These are phyloP conservation scores for Aythya baeri DNA, from an alignment of 2,113 vertebrate species.

Conservation along the genomic window DNA sequence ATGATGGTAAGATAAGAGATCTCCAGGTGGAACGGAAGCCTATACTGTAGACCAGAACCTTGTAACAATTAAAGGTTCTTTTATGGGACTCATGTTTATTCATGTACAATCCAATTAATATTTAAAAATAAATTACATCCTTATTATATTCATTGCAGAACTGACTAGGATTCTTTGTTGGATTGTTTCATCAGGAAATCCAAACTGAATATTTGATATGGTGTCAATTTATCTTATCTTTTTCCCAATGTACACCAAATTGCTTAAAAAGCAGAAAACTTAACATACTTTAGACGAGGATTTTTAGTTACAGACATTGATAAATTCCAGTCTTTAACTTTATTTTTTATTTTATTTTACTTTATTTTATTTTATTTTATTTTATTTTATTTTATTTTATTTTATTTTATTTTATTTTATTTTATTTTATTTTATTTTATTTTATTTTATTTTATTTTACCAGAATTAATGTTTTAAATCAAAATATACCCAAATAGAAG, in stretches of 20 bases:
- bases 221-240: not conserved
- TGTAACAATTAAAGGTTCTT: not conserved
- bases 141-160: not conserved
- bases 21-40: not conserved
- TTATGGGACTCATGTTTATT: not conserved
- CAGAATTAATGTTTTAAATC: not conserved
- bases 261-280: not conserved
- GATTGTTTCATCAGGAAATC: not conserved
- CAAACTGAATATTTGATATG: fast-evolving
- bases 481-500: not conserved
- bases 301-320: not conserved
- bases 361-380: not conserved
- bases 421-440: not conserved
- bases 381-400: not conserved
- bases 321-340: not conserved
- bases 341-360: not conserved
- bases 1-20: not conserved
- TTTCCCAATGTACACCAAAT: not conserved
- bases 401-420: not conserved
- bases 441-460: not conserved
- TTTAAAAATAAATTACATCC: not conserved
- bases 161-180: not conserved
- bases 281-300: not conserved
- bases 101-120: not conserved
- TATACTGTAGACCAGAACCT: not conserved